Base-by-base conservation (phyloP, 2,113 vertebrate genomes). In the Sturnus vulgaris region DNA sequence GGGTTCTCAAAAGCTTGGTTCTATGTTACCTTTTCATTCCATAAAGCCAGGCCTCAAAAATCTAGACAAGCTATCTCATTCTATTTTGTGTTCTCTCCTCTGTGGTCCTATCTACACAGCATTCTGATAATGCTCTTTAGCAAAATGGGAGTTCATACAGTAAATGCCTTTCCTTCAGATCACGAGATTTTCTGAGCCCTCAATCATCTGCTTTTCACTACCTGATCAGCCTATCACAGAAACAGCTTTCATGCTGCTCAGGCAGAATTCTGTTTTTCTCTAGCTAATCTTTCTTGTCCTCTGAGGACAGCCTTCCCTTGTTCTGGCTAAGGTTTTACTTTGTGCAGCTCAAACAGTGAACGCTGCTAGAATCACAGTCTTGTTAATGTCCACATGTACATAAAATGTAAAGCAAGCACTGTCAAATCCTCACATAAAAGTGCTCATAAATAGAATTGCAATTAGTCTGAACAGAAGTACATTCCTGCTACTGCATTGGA, bases 171-270 rank as follows among this genome's bases (percentile, higher is more conserved):
- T 95, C 49, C 70, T 86, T 76, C 44, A 71, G 77, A 89, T 50
- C 40, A 81, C 0, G 3, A 86, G 77, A 83, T 68, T 86, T 82
- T 77, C 91, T 44, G 80, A 81, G 83, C 60, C 82, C 53, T 92
- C 86, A 77, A 47, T 86, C 86, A 92, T 86, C 82, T 95, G 66
- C 49, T 95, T 80, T 90, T 83, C 79, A 79, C 83, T 59, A 59
- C 40, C 60, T 19, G 20, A 81, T 37, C 68, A 93, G 77, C 23
- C 27, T 72, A 53, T 52, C 61, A 92, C 35, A 90, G 66, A 82
- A 78, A 69, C 28, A 83, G 66, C 84, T 60, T 82, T 84, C 80
- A 86, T 25, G 83, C 60, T 81, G 80, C 86, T 95, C 50, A 81
- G 69, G 52, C 66, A 94, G 68, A 93, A 73, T 27, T 50, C 49